phyloP scores from a whole-genome alignment of 1,140 invertebrate genomes.

The Neotoxoptera formosana region DNA sequence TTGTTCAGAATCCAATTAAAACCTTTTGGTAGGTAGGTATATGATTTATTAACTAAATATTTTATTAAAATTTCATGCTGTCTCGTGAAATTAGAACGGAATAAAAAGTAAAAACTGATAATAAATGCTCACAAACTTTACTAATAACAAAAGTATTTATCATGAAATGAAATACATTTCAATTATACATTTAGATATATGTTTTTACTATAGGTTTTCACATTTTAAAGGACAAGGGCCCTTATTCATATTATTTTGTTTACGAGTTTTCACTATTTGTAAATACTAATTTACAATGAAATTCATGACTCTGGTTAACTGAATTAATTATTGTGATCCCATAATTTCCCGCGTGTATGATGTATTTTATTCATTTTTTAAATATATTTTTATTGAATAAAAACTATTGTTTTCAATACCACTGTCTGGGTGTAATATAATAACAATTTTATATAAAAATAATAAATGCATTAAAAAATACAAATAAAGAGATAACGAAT shows the following conservation, averaged over 20 bases:
- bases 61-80: neutral
- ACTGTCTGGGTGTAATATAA: too few species aligned
- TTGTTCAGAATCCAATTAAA: neutral
- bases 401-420: too few species aligned
- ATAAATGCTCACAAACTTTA: conserved; percentile 5
- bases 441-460: neutral
- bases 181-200: neutral
- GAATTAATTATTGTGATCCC: too few species aligned
- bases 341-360: neutral
- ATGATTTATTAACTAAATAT: neutral
- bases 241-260: neutral
- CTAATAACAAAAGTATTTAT: conserved; percentile 20
- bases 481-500: neutral
- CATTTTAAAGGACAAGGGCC: neutral
- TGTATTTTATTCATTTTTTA: neutral
- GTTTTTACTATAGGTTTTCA: neutral
- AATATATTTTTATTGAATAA: neutral
- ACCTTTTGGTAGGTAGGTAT: neutral
- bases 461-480: neutral
- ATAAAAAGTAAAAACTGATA: conserved; percentile 1
- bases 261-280: neutral
- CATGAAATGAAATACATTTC: conserved; percentile 5
- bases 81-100: neutral
- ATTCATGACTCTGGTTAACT: neutral
- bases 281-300: neutral